Percentiles rank a stretch among this genome's conserved stretches.
Conservation (phyloP, 2,797 vertebrate genomes). For the Gobionotothen gibberifrons region DNA sequence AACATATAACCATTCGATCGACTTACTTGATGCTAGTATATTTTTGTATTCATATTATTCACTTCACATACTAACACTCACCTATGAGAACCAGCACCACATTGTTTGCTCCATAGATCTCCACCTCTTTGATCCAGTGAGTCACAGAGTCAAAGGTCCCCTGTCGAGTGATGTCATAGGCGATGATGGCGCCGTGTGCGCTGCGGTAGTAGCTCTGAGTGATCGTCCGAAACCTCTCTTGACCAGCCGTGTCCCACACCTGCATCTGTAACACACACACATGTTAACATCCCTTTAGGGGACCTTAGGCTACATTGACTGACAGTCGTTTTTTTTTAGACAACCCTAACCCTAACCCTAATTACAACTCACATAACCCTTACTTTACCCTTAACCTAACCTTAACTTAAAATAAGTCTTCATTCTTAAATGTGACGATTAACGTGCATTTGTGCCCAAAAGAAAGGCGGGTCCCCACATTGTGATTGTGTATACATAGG, state of each 20-base stretch:
- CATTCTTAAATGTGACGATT: no score
- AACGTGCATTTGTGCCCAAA: no score
- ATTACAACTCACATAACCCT: no score
- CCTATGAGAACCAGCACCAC: conserved; percentile 92
- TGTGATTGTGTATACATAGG: no score
- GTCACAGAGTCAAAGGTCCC: conserved; percentile 91
- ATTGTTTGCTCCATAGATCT: conserved; percentile 90
- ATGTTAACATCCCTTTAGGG: background rate
- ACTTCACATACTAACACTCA: conserved; percentile 61
- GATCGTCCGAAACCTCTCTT: conserved; percentile 95
- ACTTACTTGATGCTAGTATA: fast-evolving
- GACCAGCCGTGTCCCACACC: conserved; percentile 95
- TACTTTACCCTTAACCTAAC: no score
- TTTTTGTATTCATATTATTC: no score
- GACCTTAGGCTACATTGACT: no score
- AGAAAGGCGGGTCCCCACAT: no score
- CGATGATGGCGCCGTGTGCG: conserved; percentile 92
- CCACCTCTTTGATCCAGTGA: conserved; percentile 93
- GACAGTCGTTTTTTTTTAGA: no score
- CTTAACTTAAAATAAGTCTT: no score
- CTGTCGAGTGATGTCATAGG: conserved; percentile 92
- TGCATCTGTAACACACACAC: conserved; percentile 86
- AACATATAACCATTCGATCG: background rate
- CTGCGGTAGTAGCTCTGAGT: conserved; percentile 97
- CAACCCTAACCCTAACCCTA: no score